Evolutionary conservation across 2,113 vertebrate genomes (phyloP).

Genomic region (Chlorodrepanis virens): DNA sequence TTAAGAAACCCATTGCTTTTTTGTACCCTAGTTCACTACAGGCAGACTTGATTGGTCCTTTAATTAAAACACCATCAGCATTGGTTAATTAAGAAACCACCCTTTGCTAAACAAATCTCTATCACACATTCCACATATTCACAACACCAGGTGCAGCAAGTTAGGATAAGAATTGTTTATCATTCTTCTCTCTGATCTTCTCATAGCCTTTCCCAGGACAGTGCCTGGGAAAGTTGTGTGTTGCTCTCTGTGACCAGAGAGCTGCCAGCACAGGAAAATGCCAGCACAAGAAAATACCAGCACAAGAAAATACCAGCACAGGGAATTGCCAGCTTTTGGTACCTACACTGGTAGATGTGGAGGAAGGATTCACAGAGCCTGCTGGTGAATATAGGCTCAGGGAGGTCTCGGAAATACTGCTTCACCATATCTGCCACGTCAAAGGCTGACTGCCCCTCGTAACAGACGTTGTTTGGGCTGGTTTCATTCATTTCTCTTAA

Average conservation of each 20-base stretch:
- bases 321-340: not conserved
- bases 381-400: conserved; percentile 84
- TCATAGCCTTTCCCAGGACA: not conserved
- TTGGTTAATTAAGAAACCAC: not conserved
- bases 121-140: not conserved
- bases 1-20: not conserved
- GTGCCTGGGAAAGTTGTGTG: not conserved
- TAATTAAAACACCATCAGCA: not conserved
- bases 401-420: conserved; percentile 90
- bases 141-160: not conserved
- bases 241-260: not conserved
- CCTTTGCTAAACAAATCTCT: not conserved
- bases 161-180: not conserved
- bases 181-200: not conserved
- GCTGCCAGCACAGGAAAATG: not conserved
- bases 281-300: accelerated
- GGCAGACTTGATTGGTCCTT: not conserved
- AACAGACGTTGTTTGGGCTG: conserved; percentile 72
- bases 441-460: conserved; percentile 82
- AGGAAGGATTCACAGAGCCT: conserved; percentile 86
- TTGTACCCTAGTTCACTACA: not conserved
- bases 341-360: conserved; percentile 89
- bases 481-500: conserved; percentile 85
- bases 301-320: not conserved
- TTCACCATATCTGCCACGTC: conserved; percentile 92